Evolutionary conservation across 2,797 vertebrate species (phyloP), one percentile per base, ranked within the genome.

Genomic region (Lophius americanus): DNA sequence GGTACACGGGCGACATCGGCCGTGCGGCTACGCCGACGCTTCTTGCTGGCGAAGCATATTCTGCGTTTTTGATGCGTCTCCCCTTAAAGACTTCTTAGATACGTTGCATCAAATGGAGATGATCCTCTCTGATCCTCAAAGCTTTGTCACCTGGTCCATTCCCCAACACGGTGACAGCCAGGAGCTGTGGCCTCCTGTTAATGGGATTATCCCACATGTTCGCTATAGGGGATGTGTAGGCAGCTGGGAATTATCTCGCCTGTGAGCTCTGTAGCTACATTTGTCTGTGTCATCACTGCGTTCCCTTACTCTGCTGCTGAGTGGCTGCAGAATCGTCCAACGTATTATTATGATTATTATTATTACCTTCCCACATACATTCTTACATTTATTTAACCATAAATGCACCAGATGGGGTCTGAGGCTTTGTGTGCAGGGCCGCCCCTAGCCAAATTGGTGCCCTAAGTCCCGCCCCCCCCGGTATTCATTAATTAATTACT

Each of bases 191-290:
- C 78, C 78, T 73, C 62, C 51, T 54, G 13, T 69, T 71, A 83
- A 89, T 85, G 48, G 68, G 85, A 87, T 91, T 87, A 87, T 82
- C 68, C 76, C 66, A 84, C 78, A 78, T 83, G 75, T 83, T 85
- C 68, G 70, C 79, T 56, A 67, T 62, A 78, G 72, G 75, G 65
- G 46, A 68, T 51, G 54, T 71, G 78, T 77, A 73, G 75, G 81
- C 54, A 70, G 68, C 59, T 41, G 59, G 51, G 68, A 79, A 67
- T 63, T 6, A 76, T 73, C 64, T 71, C 2, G 56, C 75, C 73
- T 68, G 38, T 72, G 56, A 54, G 36, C 61, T 53, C 52, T 62
- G 73, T 69, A 66, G 57, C 54, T 68, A 79, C 72, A 82, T 85
- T 78, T 71, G 80, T 66, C 64, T 72, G 58, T 64, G 5, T 75